Conservation (phyloP, 2,797 vertebrate genomes). For the Sebastes diaconus region DNA sequence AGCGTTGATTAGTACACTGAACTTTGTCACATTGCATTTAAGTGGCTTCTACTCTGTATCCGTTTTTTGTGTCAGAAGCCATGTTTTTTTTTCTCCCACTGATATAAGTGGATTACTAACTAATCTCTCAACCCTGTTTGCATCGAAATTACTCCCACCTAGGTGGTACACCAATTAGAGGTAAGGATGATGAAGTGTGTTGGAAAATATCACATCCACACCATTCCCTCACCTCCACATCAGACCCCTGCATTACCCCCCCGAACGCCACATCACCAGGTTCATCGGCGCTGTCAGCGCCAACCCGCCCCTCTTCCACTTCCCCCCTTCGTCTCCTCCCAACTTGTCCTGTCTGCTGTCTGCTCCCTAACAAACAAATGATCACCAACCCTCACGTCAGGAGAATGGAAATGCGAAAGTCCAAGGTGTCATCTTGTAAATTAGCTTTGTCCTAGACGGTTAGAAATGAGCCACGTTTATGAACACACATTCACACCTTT, state of each 20-base stretch:
- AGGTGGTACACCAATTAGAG: constrained; percentile 86
- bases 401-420: constrained; percentile 29
- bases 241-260: constrained; percentile 38
- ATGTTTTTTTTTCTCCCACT: constrained; percentile 63
- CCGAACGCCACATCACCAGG: constrained; percentile 48
- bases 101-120: constrained; percentile 78
- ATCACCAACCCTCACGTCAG: constrained; percentile 66
- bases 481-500: not conserved
- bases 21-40: constrained; percentile 48
- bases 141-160: constrained; percentile 79
- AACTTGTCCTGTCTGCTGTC: constrained; percentile 64
- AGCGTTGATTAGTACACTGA: constrained; percentile 21
- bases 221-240: constrained; percentile 58
- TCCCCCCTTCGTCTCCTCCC: constrained; percentile 22
- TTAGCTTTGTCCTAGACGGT: constrained; percentile 4
- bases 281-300: constrained; percentile 49
- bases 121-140: constrained; percentile 81
- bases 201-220: constrained; percentile 62
- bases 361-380: constrained; percentile 70
- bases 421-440: constrained; percentile 46
- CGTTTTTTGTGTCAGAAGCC: constrained; percentile 40
- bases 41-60: constrained; percentile 53
- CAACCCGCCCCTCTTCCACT: constrained; percentile 19
- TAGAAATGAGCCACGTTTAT: not conserved
- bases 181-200: constrained; percentile 80